phyloP scores from a whole-genome alignment of 2,888 invertebrate genomes.

The Campoplex capitator region DNA sequence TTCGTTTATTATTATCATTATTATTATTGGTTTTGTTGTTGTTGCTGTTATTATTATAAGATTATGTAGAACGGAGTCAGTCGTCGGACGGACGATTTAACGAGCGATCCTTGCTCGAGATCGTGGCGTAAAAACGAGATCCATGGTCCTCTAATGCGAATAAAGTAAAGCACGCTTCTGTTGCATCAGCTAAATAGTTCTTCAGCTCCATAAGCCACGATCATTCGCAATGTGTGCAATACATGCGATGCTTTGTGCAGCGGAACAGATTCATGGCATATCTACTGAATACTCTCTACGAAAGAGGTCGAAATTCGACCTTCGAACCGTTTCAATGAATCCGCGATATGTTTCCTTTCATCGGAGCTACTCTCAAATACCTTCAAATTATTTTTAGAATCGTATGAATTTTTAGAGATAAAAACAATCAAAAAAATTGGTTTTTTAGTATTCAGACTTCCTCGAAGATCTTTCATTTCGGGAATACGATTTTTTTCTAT shows the following conservation, averaged over 20 bases:
- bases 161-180: slow-evolving; percentile 6
- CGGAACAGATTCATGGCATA: background rate
- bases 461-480: background rate
- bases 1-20: background rate
- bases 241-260: background rate
- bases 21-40: background rate
- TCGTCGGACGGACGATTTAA: slow-evolving; percentile 54
- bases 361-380: background rate
- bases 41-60: slow-evolving; percentile 7
- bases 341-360: background rate
- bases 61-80: slow-evolving; percentile 28
- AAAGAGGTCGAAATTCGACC: background rate
- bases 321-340: background rate
- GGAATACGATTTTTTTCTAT: background rate
- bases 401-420: background rate
- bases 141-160: slow-evolving; percentile 31
- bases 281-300: background rate
- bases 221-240: background rate
- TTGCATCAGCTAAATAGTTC: slow-evolving; percentile 12
- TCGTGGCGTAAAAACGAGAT: slow-evolving; percentile 29
- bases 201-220: slow-evolving; percentile 17
- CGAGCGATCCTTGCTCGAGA: slow-evolving; percentile 32
- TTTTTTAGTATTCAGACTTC: background rate
- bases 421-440: background rate
- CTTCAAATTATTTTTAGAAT: too few relatives aligned